phyloP scores from a whole-genome alignment of 2,113 vertebrate species.

The Condylura cristata region DNA sequence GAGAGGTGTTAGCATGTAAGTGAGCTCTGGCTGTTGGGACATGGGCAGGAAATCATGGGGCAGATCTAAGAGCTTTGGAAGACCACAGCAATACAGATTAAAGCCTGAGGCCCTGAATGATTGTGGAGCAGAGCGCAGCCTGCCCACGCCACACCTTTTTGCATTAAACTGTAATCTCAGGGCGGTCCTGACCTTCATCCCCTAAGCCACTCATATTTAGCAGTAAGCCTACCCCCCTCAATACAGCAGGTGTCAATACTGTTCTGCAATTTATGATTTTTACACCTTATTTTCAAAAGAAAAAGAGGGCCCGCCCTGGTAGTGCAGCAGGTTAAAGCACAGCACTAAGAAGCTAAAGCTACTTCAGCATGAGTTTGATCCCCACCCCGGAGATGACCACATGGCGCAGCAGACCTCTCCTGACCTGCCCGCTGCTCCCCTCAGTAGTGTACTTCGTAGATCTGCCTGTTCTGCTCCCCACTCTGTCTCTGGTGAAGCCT shows the following conservation, averaged over 20 bases:
- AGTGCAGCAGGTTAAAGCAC: too few relatives aligned
- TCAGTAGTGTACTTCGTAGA: too few relatives aligned
- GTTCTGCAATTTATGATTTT: background rate
- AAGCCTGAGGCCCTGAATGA: background rate
- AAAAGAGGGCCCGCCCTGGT: too few relatives aligned
- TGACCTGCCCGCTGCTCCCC: too few relatives aligned
- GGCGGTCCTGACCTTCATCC: background rate
- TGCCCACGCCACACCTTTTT: rapidly evolving
- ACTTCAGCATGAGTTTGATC: too few relatives aligned
- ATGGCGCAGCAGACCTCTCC: too few relatives aligned
- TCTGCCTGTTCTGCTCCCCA: too few relatives aligned
- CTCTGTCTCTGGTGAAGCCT: too few relatives aligned
- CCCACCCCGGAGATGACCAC: too few relatives aligned
- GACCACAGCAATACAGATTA: background rate
- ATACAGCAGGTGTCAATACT: background rate
- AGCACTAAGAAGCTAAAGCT: too few relatives aligned
- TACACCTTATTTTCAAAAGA: background rate
- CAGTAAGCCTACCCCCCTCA: background rate
- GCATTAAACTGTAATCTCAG: background rate
- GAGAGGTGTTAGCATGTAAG: background rate
- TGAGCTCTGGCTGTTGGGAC: background rate
- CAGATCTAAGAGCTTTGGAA: background rate
- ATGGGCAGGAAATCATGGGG: background rate
- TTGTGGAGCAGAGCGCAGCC: background rate
- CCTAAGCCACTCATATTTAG: background rate